These are phyloP conservation scores for Ivindomyrus marchei DNA, from an alignment of 2,113 vertebrate genomes.

Conservation along the genomic window DNA sequence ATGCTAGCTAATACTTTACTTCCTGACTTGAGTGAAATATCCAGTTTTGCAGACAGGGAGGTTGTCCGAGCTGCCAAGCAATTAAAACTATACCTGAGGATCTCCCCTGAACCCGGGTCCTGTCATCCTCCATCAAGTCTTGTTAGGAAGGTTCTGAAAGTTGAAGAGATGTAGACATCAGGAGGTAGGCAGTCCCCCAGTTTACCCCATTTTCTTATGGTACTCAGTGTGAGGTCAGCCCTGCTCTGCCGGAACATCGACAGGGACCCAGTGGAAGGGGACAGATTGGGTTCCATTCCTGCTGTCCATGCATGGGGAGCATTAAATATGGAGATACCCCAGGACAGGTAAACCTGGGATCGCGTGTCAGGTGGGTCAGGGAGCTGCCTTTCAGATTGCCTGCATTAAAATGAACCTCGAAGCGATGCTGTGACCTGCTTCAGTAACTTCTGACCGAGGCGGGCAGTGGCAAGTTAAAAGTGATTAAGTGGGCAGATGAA, in stretches of 20 bases:
- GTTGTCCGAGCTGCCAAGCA: background rate
- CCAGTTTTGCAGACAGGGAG: background rate
- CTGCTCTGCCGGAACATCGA: background rate
- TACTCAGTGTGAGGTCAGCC: background rate
- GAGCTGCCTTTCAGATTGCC: background rate
- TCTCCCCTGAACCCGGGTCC: background rate
- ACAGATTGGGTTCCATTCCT: background rate
- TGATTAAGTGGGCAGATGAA: background rate
- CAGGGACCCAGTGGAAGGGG: background rate
- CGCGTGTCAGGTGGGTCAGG: background rate
- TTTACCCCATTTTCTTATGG: background rate
- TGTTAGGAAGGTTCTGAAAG: background rate
- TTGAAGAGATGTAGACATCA: background rate
- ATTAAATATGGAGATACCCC: background rate
- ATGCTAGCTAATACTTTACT: background rate
- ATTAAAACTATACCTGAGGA: background rate
- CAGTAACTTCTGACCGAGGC: background rate
- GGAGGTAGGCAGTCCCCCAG: background rate
- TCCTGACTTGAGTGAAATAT: background rate
- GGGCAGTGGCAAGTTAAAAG: background rate
- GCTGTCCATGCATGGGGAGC: background rate
- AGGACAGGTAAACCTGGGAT: background rate
- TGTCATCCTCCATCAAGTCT: background rate
- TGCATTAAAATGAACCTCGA: background rate
- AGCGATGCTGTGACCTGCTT: background rate